Base-by-base conservation (phyloP, 2,888 invertebrate genomes). In the Sesamia inferens region DNA sequence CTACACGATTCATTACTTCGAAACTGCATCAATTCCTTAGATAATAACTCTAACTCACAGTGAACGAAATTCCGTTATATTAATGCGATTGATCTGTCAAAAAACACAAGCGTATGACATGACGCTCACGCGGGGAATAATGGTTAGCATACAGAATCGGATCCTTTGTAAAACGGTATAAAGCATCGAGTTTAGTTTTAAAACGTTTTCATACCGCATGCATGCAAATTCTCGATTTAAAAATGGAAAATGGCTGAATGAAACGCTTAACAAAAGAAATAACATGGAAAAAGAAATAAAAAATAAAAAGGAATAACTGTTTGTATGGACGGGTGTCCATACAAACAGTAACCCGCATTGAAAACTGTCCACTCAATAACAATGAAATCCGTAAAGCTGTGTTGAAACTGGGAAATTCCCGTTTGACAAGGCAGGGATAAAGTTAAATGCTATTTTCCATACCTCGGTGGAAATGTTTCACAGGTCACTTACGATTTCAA, bases 401-500 rank as follows among this genome's bases (percentile, higher is more conserved):
- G 44, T 54, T 57, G 59, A n/a, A 74, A 64, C 48, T 68, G 51
- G 62, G 66, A 84, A 74, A 79, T 70, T 71, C 70, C 22, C 13
- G 14, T 68, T 70, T 57, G 57, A 65, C 59, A 71, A 55, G 14
- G 48, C 71, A 42, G 48, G 62, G 48, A 72, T 74, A 70, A 76
- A 74, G 61, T 57, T 54, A 69, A 74, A 75, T 71, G 71, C 51
- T 74, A 76, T 82, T 79, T 85, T 75, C 47, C 61, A 68, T 57
- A 22, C 72, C 76, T 78, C 54, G 19, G 44, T 57, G 58, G 61
- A 51, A 75, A 71, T 54, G 42, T 85, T 84, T 85, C 71, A 85
- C 79, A 71, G 80, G 73, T 79, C 83, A 79, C 76, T 83, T 76
- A 68, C 71, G 51, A 71, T 83, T 85, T 76, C 74, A 79, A 73